phyloP scores from a whole-genome alignment of 2,797 vertebrate genomes.

The Oreortyx pictus region DNA sequence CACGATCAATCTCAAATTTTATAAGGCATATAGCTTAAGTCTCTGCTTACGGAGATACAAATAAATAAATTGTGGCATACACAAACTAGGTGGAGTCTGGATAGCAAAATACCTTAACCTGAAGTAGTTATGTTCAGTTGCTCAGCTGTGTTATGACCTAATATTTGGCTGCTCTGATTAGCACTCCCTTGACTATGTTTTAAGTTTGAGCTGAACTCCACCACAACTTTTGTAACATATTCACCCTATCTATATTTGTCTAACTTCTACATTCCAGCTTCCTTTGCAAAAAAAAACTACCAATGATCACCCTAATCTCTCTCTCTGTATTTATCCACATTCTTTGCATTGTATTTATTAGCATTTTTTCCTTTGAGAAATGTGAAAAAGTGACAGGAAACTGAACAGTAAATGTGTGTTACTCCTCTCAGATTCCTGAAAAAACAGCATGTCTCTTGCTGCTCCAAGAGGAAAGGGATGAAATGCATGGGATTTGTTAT shows the following conservation, averaged over 20 bases:
- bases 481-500: not conserved
- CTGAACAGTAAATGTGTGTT: not conserved
- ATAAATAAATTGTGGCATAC: no score
- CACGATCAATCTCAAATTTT: not conserved
- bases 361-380: not conserved
- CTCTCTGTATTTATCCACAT: not conserved
- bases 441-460: not conserved
- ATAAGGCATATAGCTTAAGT: not conserved
- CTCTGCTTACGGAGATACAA: not conserved
- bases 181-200: not conserved
- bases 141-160: not conserved
- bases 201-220: not conserved
- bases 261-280: not conserved
- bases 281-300: not conserved
- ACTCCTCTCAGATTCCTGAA: not conserved
- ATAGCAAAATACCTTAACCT: not conserved
- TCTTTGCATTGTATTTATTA: not conserved
- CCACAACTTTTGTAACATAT: not conserved
- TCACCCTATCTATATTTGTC: not conserved
- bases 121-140: not conserved
- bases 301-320: not conserved
- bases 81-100: not conserved
- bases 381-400: not conserved
- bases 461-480: not conserved
- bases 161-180: not conserved